Conservation (phyloP, 2,113 vertebrate genomes). For the Argyrosomus japonicus region DNA sequence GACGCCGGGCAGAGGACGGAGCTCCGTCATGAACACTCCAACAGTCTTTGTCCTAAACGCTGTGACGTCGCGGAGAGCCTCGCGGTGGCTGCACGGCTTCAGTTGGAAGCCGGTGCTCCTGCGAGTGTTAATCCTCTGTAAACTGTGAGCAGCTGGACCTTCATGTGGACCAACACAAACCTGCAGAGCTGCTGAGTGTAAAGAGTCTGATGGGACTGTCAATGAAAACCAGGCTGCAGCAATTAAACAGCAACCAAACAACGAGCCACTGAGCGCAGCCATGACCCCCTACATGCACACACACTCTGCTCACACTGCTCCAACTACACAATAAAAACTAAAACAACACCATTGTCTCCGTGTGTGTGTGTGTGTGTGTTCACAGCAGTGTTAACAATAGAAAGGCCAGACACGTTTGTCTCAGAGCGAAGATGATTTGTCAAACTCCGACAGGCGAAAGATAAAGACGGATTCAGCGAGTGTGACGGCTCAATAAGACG, state of each 20-base stretch:
- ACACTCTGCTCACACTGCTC: background rate
- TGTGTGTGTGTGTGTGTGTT: conserved; percentile 1
- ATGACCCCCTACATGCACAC: conserved; percentile 56
- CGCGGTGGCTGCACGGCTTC: conserved; percentile 18
- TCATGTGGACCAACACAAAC: conserved; percentile 12
- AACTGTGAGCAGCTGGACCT: conserved; percentile 35
- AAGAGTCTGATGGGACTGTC: conserved; percentile 82
- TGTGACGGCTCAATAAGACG: conserved; percentile 39
- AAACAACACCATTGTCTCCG: conserved; percentile 59
- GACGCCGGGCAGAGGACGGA: too few relatives aligned
- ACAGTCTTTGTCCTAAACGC: background rate
- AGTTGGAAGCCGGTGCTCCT: background rate
- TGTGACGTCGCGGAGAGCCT: background rate
- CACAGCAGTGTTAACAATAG: background rate
- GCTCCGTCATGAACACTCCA: too few relatives aligned
- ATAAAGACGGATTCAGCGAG: background rate
- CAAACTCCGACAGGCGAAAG: background rate
- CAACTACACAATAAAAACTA: conserved; percentile 38
- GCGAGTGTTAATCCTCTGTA: conserved; percentile 38
- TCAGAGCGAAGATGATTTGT: background rate
- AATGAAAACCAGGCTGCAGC: conserved; percentile 79
- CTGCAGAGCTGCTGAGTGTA: conserved; percentile 56
- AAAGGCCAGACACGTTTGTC: background rate
- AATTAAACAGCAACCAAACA: conserved; percentile 77
- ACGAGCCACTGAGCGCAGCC: conserved; percentile 68